Evolutionary conservation across 1,140 invertebrate genomes (phyloP).

Genomic region (Rhizoglyphus robini): DNA sequence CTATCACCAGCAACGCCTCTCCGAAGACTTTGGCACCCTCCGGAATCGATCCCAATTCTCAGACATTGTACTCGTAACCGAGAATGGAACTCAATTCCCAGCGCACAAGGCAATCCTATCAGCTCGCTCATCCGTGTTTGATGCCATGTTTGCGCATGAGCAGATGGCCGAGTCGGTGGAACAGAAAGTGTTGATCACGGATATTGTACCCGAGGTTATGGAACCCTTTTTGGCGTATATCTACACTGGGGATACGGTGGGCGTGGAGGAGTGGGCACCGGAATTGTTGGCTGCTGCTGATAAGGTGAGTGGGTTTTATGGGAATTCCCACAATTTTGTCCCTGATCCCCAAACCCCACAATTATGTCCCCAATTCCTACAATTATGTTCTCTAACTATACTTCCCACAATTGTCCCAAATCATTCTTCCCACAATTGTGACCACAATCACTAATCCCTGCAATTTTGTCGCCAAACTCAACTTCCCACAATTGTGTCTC

Average conservation of each 20-base stretch:
- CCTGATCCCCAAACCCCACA: too few relatives aligned
- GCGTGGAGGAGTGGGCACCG: constrained; percentile 94
- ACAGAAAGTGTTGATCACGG: constrained; percentile 84
- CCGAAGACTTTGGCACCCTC: background rate
- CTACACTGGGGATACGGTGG: constrained; percentile 87
- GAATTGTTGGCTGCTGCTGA: constrained; percentile 92
- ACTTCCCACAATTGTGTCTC: too few relatives aligned
- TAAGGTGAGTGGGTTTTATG: constrained; percentile 39
- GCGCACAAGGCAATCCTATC: constrained; percentile 91
- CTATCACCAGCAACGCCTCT: background rate
- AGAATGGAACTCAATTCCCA: constrained; percentile 71
- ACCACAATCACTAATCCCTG: too few relatives aligned
- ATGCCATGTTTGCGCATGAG: constrained; percentile 98
- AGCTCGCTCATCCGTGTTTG: constrained; percentile 88
- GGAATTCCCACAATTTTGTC: background rate
- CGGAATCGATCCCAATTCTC: constrained; percentile 50
- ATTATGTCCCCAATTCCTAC: too few relatives aligned
- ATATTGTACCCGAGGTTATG: constrained; percentile 90
- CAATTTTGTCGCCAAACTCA: too few relatives aligned
- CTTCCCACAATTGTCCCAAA: too few relatives aligned
- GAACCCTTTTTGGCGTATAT: constrained; percentile 95
- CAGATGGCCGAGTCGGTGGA: constrained; percentile 78
- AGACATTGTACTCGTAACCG: constrained; percentile 83
- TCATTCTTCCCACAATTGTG: too few relatives aligned
- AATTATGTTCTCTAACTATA: too few relatives aligned